Evolutionary conservation across 2,113 vertebrate species (phyloP).

Genomic region (Carettochelys insculpta): DNA sequence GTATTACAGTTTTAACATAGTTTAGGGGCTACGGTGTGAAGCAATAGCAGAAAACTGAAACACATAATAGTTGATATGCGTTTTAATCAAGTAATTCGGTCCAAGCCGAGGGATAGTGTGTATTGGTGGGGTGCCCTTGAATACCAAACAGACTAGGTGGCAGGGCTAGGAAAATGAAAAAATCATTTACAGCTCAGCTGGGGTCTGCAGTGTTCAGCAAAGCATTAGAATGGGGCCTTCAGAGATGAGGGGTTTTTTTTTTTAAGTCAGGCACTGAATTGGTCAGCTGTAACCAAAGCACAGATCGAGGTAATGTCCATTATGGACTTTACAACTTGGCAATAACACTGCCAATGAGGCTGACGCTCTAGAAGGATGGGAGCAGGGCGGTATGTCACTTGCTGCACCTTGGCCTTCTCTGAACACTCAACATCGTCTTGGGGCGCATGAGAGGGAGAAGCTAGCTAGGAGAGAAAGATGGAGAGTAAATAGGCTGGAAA

Average conservation of each 20-base stretch:
- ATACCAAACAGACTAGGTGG: conserved; percentile 79
- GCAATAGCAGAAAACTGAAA: conserved; percentile 68
- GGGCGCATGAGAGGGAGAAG: not conserved
- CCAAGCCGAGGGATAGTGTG: conserved; percentile 71
- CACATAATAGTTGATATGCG: conserved; percentile 80
- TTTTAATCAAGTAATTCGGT: conserved; percentile 84
- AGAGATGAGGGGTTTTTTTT: not conserved
- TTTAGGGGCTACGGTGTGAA: conserved; percentile 51
- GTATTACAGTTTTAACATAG: conserved; percentile 77
- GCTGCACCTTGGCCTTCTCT: not conserved
- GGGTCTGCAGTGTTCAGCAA: conserved; percentile 55
- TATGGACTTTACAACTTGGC: not conserved
- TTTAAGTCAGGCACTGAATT: conserved; percentile 30
- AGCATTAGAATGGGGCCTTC: conserved; percentile 30
- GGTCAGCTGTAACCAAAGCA: conserved; percentile 63
- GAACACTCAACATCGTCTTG: not conserved
- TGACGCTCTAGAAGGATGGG: not conserved
- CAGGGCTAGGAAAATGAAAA: conserved; percentile 78
- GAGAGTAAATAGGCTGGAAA: not conserved
- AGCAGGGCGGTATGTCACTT: not conserved
- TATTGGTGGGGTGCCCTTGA: conserved; percentile 70
- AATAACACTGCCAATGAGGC: not conserved
- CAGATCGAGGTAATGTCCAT: not conserved
- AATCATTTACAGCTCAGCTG: conserved; percentile 84
- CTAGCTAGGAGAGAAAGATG: not conserved